phyloP scores from a whole-genome alignment of 2,113 vertebrate genomes.

The Paradoxurus hermaphroditus region DNA sequence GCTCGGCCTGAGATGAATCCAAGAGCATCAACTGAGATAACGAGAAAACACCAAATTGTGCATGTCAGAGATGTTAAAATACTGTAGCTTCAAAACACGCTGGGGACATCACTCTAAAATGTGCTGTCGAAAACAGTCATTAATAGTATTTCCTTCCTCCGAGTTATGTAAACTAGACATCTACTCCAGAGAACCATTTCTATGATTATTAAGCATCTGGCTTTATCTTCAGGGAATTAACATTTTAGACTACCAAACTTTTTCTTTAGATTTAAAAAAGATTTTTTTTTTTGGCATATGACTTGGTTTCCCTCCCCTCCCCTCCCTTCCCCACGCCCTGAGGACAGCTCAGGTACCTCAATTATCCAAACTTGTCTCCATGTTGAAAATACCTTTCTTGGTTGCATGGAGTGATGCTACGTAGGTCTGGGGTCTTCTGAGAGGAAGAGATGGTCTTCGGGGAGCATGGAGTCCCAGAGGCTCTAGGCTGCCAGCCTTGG shows the following conservation, averaged over 20 bases:
- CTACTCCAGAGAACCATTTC: not conserved
- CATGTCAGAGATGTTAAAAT: not conserved
- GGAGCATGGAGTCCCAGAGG: not conserved
- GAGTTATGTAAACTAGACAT: conserved; percentile 42
- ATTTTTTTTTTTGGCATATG: not conserved
- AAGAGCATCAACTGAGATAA: conserved; percentile 41
- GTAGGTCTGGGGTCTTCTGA: conserved; percentile 15
- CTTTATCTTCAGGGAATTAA: conserved; percentile 45
- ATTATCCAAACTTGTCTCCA: not conserved
- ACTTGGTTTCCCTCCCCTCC: not conserved
- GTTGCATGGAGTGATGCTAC: not conserved
- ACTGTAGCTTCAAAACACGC: not conserved
- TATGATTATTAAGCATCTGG: conserved; percentile 27
- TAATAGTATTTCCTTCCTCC: conserved; percentile 72
- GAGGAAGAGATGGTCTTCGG: not conserved
- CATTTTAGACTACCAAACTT: not conserved
- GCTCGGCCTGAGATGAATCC: not conserved
- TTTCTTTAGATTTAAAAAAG: not conserved
- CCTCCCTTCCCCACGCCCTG: not conserved
- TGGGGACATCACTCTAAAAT: conserved; percentile 11
- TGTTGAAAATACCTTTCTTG: conserved; percentile 3
- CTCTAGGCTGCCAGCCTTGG: not conserved
- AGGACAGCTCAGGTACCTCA: not conserved
- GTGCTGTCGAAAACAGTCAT: conserved; percentile 60
- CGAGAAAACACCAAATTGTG: not conserved